phyloP scores from a whole-genome alignment of 2,888 invertebrate genomes.

The Achlya flavicornis region DNA sequence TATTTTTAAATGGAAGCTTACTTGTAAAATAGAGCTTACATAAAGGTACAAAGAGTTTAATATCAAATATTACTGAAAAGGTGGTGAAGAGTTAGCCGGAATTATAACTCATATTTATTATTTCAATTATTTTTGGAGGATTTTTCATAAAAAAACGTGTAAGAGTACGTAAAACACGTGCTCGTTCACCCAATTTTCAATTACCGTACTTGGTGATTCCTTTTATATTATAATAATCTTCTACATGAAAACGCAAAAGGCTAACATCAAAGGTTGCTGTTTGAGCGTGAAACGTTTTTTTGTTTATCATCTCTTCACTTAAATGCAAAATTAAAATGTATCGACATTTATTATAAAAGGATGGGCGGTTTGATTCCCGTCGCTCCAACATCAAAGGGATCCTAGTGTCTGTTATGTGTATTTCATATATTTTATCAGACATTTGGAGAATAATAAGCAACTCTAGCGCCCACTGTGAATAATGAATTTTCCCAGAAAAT shows the following conservation, averaged over 20 bases:
- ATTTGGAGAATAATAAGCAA: no score
- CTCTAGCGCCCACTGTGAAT: no score
- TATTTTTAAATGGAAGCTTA: neutral
- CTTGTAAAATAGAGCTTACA: neutral
- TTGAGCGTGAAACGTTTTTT: slow-evolving; percentile 3
- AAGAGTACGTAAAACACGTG: neutral
- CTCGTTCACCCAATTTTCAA: slow-evolving; percentile 2
- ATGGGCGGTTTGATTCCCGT: neutral
- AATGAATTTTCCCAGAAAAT: no score
- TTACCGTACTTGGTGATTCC: slow-evolving; percentile 2
- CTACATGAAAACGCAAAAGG: slow-evolving; percentile 2
- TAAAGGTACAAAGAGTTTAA: neutral
- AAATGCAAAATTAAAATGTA: slow-evolving; percentile 5
- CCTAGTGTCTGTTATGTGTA: neutral
- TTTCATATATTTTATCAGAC: neutral
- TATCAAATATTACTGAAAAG: no score
- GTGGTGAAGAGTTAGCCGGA: neutral
- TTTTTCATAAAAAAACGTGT: neutral
- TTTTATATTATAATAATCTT: slow-evolving; percentile 6
- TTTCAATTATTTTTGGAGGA: neutral
- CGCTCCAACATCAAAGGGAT: neutral
- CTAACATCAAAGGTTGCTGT: slow-evolving; percentile 4
- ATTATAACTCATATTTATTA: neutral
- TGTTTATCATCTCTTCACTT: slow-evolving; percentile 1
- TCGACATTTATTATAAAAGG: neutral